phyloP scores from a whole-genome alignment of 2,888 invertebrate genomes.

The Alsophila aescularia region DNA sequence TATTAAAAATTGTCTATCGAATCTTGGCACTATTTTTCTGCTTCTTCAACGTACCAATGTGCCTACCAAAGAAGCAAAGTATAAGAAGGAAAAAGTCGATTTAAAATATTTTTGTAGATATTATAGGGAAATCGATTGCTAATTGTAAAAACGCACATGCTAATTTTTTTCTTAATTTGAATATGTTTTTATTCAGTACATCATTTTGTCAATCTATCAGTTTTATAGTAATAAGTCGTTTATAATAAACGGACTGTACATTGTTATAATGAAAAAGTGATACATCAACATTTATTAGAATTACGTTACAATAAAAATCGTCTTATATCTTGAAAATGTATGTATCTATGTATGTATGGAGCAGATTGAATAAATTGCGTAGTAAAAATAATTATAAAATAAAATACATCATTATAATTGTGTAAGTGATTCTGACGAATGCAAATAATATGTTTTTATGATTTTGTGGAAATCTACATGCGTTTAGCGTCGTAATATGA shows the following conservation, averaged over 20 bases:
- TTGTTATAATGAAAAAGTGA: background rate
- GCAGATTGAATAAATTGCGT: too few species aligned
- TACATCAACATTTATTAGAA: background rate
- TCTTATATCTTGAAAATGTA: background rate
- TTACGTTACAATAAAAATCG: background rate
- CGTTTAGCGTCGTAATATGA: too few species aligned
- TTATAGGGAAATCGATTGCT: slow-evolving; percentile 5
- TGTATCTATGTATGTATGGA: background rate
- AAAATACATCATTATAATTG: too few species aligned
- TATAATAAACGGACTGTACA: background rate
- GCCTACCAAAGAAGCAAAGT: slow-evolving; percentile 61
- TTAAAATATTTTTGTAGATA: slow-evolving; percentile 19
- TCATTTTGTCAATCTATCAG: too few species aligned
- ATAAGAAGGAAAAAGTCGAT: slow-evolving; percentile 3
- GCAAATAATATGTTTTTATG: too few species aligned
- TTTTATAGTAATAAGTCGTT: background rate
- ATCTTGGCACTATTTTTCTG: slow-evolving; percentile 26
- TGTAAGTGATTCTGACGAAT: too few species aligned
- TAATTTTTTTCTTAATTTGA: slow-evolving; percentile 3
- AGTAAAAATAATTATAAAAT: too few species aligned
- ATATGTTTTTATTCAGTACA: background rate
- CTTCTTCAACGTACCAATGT: slow-evolving; percentile 57
- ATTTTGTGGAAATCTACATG: too few species aligned
- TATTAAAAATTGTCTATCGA: background rate
- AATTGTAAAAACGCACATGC: slow-evolving; percentile 14